Evolutionary conservation across 1,140 invertebrate species (phyloP).

Genomic region (Drosophila neocordata): DNA sequence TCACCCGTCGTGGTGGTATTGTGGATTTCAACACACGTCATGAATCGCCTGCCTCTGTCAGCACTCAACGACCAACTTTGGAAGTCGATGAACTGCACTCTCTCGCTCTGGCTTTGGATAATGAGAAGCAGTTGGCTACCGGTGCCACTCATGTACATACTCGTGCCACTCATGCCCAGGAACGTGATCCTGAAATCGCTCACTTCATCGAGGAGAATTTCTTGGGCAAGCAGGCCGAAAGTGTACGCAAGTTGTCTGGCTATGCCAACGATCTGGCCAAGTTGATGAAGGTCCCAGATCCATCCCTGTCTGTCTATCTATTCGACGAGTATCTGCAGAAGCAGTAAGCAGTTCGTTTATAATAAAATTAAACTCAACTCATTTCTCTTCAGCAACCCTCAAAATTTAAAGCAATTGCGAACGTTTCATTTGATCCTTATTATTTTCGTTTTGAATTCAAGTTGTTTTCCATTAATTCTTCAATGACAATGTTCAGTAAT

Average conservation of each 20-base stretch:
- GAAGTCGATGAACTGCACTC: constrained; percentile 86
- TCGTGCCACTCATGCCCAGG: constrained; percentile 59
- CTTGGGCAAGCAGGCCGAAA: constrained; percentile 87
- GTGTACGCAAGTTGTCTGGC: constrained; percentile 87
- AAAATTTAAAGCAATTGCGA: constrained; percentile 15
- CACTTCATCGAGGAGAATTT: constrained; percentile 90
- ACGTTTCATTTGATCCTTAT: constrained; percentile 19
- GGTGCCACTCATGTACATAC: constrained; percentile 87
- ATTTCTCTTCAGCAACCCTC: constrained; percentile 45
- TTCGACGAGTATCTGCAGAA: constrained; percentile 92
- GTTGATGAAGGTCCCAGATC: constrained; percentile 85
- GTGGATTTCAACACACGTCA: constrained; percentile 61
- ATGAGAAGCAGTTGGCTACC: constrained; percentile 88
- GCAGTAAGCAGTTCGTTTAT: constrained; percentile 59
- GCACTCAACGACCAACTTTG: constrained; percentile 65
- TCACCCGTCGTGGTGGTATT: constrained; percentile 87
- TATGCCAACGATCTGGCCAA: constrained; percentile 88
- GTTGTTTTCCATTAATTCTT: constrained; percentile 36
- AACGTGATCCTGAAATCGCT: constrained; percentile 88
- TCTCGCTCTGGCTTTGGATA: constrained; percentile 89
- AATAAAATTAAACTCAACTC: constrained; percentile 9
- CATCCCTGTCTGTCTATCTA: constrained; percentile 87
- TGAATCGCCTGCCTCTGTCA: constrained; percentile 39
- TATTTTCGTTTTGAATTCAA: constrained; percentile 32
- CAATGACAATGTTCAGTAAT: constrained; percentile 50